Evolutionary conservation across 2,113 vertebrate species (phyloP).

Genomic region (Gyps fulvus): DNA sequence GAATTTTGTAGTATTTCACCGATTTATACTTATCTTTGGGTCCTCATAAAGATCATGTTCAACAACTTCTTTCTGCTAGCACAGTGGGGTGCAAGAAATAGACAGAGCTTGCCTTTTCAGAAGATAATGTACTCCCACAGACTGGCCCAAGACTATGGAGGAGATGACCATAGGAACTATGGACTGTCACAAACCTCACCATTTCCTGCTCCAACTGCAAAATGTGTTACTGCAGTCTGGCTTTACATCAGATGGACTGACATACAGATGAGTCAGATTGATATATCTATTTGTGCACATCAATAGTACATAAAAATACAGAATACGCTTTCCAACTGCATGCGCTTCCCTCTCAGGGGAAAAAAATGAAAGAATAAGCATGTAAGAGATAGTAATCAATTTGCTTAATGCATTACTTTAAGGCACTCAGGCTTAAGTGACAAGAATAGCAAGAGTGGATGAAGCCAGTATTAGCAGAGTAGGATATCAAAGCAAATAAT

Average conservation of each 20-base stretch:
- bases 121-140: background rate
- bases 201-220: background rate
- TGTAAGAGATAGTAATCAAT: background rate
- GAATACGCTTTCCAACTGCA: background rate
- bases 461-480: background rate
- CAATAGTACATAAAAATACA: background rate
- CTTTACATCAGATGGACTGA: background rate
- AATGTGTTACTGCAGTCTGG: background rate
- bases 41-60: background rate
- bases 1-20: background rate
- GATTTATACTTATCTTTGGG: background rate
- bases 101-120: background rate
- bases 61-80: background rate
- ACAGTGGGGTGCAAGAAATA: background rate
- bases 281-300: background rate
- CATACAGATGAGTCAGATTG: background rate
- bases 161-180: background rate
- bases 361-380: background rate
- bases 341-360: background rate
- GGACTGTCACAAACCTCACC: background rate
- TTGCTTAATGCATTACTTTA: constrained; percentile 18
- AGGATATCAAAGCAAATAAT: constrained; percentile 15
- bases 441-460: background rate
- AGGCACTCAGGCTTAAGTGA: background rate
- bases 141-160: background rate